Base-by-base conservation (phyloP, 2,888 invertebrate genomes). In the Harpalus rubripes region DNA sequence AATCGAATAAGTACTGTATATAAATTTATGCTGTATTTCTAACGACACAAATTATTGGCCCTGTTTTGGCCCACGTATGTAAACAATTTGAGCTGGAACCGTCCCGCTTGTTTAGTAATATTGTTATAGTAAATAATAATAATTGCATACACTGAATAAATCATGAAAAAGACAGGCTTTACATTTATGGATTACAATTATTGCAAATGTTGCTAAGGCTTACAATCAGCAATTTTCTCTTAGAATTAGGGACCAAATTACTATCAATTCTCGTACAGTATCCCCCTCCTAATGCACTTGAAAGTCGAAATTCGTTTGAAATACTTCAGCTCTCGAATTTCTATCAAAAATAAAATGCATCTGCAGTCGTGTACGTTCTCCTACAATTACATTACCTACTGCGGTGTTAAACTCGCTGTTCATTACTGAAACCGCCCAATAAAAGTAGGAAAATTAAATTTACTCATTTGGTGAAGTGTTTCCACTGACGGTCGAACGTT, bases 401-500 rank as follows among this genome's bases (percentile, higher is more conserved):
- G 44, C 12, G 44, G 44, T 52, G 44, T 10, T 52, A 10, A 68
- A 68, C 16, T 68, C 72, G 41, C 72, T 72, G 44, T 41, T 16
- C 72, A 72, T 72, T 72, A 72, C 72, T 44, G 72, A 72, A 63
- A 72, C 72, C 44, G 44, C 39, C 72, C 44, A 72, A 72, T 72
- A 72, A 72, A 72, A 72, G 72, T 72, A 72, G 72, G 15, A 8
- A 32, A 72, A 72, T 72, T 72, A 72, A 72, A 72, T 72, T 72
- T 72, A 72, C 72, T 41, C 72, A 44, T 72, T 72, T 44, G 44
- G 44, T 44, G 72, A 72, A 72, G 41, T 72, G 72, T 72, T 65
- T 72, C 72, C 72, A 72, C 72, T 72, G 72, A 72, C 72, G 72
- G 72, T 16, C 39, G 72, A 72, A 72, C 72, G 72, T 72, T 72